Evolutionary conservation across 2,888 invertebrate genomes (phyloP), one percentile per base, ranked within the genome.

Genomic region (Pomacea canaliculata): DNA sequence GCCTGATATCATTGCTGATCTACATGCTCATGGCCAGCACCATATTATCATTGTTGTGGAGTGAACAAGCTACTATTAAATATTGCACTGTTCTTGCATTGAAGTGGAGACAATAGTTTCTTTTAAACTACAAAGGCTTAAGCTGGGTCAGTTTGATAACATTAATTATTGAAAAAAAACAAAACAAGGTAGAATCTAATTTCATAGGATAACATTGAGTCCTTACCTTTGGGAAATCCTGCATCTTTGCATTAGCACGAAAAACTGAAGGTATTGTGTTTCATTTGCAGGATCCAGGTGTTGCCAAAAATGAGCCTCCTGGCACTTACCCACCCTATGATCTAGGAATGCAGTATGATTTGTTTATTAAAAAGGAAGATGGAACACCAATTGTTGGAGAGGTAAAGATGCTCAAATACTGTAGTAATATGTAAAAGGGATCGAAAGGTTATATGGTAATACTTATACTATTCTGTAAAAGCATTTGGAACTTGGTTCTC

Each of bases 321-420:
- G 95, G 95, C 0, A 92, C 92, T 0, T 96, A 96, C 87, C 93
- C 93, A 0, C 95, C 96, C 0, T 96, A 93, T 89, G 95, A 95
- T 84, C 93, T 94, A 73, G 96, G 96, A 0, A 83, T 95, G 0
- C 92, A 93, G 81, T 92, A 94, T 92, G 93, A 94, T 78, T 92
- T 96, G 71, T 96, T 96, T 85, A 92, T 96, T 19, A 95, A 94
- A 85, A 94, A 95, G 87, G 82, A 85, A 10, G 91, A 92, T 13
- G 93, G 93, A 60, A 73, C 76, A 49, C 79, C 83, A 56, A 76
- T 87, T 13, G 76, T 83, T 76, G 87, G 87, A 27, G 73, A 76
- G 76, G 83, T 83, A 80, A 51, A 51, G 8, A 16, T 37, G 46
- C 18, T 37, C 46, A 13, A 37, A 37, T 5, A 23, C 23, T 23